These are phyloP conservation scores for Gracilinanus agilis DNA, from an alignment of 2,113 vertebrate genomes.

Conservation along the genomic window DNA sequence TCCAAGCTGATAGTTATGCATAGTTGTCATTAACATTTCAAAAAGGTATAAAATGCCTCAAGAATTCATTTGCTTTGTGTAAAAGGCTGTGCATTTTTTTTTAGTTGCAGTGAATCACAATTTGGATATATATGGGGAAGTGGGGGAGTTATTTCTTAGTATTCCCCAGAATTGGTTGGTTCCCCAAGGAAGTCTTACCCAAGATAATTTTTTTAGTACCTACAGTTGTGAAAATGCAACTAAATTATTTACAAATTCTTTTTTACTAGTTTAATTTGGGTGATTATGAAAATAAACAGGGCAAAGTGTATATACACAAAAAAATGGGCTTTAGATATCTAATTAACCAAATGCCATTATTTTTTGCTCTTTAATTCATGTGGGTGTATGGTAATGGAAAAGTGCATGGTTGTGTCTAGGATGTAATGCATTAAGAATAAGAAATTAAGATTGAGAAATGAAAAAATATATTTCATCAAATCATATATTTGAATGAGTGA, in stretches of 20 bases:
- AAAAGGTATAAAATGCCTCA: slow-evolving; percentile 6
- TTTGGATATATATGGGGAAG: not conserved
- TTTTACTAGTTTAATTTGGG: not conserved
- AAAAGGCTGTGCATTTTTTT: not conserved
- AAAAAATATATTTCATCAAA: not conserved
- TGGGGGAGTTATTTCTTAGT: not conserved
- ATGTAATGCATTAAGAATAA: not conserved
- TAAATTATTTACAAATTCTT: not conserved
- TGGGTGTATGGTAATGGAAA: not conserved
- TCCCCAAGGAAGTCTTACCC: not conserved
- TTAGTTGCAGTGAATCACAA: not conserved
- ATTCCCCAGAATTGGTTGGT: not conserved
- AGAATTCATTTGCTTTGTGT: not conserved
- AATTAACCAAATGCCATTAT: not conserved
- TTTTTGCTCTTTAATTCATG: not conserved
- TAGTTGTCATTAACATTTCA: slow-evolving; percentile 9
- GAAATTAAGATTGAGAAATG: not conserved
- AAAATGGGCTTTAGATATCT: not conserved
- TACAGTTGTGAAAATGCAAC: not conserved
- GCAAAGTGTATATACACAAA: not conserved
- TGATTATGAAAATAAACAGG: not conserved
- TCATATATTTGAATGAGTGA: not conserved
- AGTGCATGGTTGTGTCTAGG: not conserved
- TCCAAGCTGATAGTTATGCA: slow-evolving; percentile 4
- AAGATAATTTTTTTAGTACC: not conserved